Conservation (phyloP, 2,888 invertebrate genomes). For the Sussaba pulchella region DNA sequence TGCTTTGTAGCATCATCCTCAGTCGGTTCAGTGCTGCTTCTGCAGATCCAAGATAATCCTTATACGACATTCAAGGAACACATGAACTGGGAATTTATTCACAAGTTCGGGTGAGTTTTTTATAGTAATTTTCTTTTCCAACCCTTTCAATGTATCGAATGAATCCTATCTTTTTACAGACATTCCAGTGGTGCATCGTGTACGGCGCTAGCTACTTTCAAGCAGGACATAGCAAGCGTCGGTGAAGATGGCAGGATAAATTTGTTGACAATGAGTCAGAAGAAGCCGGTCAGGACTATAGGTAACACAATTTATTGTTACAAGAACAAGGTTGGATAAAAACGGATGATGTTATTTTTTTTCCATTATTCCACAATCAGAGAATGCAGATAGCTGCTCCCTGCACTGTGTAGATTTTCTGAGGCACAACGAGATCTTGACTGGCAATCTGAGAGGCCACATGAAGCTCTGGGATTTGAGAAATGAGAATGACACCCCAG, state of each 20-base stretch:
- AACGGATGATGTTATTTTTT: neutral
- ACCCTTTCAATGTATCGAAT: neutral
- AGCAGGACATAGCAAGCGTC: constrained; percentile 91
- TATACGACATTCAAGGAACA: constrained; percentile 86
- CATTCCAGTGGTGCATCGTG: constrained; percentile 87
- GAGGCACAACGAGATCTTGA: constrained; percentile 90
- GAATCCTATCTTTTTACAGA: neutral
- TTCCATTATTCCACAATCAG: constrained; percentile 80
- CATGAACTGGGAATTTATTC: constrained; percentile 89
- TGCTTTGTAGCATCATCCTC: constrained; percentile 87
- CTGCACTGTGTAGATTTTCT: constrained; percentile 91
- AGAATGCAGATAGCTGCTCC: constrained; percentile 93
- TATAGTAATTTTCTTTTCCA: constrained; percentile 2
- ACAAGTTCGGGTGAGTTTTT: constrained; percentile 86
- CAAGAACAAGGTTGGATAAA: neutral
- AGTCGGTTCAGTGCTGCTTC: constrained; percentile 89
- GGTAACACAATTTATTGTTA: constrained; percentile 80
- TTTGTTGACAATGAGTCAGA: constrained; percentile 86
- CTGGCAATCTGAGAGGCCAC: constrained; percentile 94
- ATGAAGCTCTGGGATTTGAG: constrained; percentile 96
- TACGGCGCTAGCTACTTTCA: constrained; percentile 91
- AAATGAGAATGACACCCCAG: constrained; percentile 87
- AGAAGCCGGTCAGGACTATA: constrained; percentile 85
- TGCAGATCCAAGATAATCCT: constrained; percentile 87
- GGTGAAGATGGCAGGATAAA: constrained; percentile 93